Evolutionary conservation across 1,140 invertebrate species (phyloP), one percentile per base, ranked within the genome.

Genomic region (Cydia pomonella): DNA sequence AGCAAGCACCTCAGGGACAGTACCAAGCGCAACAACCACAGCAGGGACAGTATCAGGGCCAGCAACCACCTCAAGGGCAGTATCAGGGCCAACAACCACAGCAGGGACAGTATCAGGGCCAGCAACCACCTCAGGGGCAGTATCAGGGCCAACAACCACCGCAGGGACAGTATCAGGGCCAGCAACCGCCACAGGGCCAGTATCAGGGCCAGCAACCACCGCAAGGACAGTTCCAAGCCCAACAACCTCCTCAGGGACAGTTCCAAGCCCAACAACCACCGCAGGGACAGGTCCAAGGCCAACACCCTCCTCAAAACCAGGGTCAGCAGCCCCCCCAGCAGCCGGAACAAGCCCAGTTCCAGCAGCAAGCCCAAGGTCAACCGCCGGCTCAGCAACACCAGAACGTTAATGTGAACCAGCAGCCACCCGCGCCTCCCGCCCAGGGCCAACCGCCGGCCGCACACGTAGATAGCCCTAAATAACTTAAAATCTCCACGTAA

Each of bases 401-500:
- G 78, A 76, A 73, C 76, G 64, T 12, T 72, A 76, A n/a, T 75
- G 63, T 50, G 71, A 76, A 59, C 25, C 79, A 80, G 41, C 71
- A 72, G 4, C 74, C 76, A 7, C n/a, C 72, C 23, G 72, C 47
- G 18, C 73, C 78, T 33, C 77, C 53, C n/a, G 27, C 16, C 2
- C 84, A 82, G 72, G 77, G 73, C n/a, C 86, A 83, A 72, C 41
- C 59, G 6, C 75, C 78, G 64, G 64, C 63, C 23, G 12, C 64
- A 18, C 64, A 50, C 47, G 47, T 18, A n/a, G 47, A 50, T n/a
- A n/a, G 0, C 21, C 53, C 53, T 59, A 59, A 59, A 23, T 59
- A 59, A 59, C 18, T 59, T 53, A 0, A 13, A 18, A 53, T 18
- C 50, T 23, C 10, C 53, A 23, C 18, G 7, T 12, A 12, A 59